A percentile compares a stretch with the other conserved stretches of the same genome.
Conservation (phyloP, 2,888 invertebrate species). For the Anaspis maculata region DNA sequence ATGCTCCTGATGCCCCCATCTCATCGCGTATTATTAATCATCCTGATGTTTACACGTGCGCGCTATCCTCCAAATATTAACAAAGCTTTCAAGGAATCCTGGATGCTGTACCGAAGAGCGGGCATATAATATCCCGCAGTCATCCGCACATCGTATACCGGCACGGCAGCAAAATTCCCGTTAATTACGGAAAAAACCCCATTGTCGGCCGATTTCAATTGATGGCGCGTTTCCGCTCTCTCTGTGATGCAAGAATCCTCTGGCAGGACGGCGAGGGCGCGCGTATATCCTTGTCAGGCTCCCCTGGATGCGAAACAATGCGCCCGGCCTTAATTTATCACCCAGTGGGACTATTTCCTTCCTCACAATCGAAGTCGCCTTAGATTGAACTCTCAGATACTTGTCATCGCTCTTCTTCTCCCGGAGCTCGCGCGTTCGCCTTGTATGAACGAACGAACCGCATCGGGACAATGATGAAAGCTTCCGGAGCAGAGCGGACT, state of each 20-base stretch:
- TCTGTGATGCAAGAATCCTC: conserved; percentile 33
- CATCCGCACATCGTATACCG: no score
- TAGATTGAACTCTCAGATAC: conserved; percentile 39
- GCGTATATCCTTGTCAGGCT: conserved; percentile 41
- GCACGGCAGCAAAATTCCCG: conserved; percentile 31
- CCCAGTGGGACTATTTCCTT: conserved; percentile 40
- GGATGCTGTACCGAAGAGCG: no score
- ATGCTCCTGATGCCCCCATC: no score
- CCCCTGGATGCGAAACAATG: conserved; percentile 40
- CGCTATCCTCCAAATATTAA: conserved; percentile 6
- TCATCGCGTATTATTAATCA: conserved; percentile 7
- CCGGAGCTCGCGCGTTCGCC: no score
- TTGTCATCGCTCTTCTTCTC: conserved; percentile 37
- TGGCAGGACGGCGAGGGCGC: conserved; percentile 29
- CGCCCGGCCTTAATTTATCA: conserved; percentile 41
- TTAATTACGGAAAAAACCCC: conserved; percentile 37
- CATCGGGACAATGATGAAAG: no score
- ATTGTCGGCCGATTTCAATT: conserved; percentile 40
- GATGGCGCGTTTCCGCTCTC: conserved; percentile 32
- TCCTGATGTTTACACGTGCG: conserved; percentile 11
- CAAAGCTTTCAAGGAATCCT: no score
- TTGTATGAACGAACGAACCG: no score
- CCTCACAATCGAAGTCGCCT: conserved; percentile 38
- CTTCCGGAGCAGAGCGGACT: no score
- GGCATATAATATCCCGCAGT: no score